These are phyloP conservation scores for Halesus radiatus DNA, from an alignment of 1,140 invertebrate species.

Conservation along the genomic window DNA sequence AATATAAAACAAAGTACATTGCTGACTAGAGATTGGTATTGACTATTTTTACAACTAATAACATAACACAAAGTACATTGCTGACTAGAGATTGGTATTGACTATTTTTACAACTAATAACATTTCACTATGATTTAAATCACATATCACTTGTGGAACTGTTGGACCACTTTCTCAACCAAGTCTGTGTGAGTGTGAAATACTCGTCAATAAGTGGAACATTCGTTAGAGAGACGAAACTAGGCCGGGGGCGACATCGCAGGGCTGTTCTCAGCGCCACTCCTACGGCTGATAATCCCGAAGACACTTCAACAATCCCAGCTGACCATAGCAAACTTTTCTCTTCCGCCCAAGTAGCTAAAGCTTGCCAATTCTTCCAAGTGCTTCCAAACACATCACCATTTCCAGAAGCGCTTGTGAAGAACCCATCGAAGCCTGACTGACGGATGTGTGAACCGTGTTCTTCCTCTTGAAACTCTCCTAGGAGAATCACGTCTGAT, in stretches of 20 bases:
- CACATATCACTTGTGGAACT: slow-evolving; percentile 22
- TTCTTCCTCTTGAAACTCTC: slow-evolving; percentile 50
- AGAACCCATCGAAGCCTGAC: slow-evolving; percentile 54
- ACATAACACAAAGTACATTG: too few relatives aligned
- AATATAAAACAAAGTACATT: too few relatives aligned
- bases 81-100: background rate
- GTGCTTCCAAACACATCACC: slow-evolving; percentile 51
- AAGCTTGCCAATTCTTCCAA: slow-evolving; percentile 55
- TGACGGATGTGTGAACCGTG: slow-evolving; percentile 48
- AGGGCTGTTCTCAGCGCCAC: slow-evolving; percentile 47
- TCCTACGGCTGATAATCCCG: slow-evolving; percentile 42
- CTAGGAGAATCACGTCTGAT: slow-evolving; percentile 45
- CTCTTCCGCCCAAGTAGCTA: slow-evolving; percentile 44
- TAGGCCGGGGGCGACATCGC: slow-evolving; percentile 32
- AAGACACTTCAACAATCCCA: slow-evolving; percentile 45
- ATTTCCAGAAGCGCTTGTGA: slow-evolving; percentile 47
- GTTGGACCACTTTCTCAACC: slow-evolving; percentile 47
- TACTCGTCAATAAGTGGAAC: slow-evolving; percentile 45
- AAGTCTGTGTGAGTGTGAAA: slow-evolving; percentile 43
- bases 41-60: too few relatives aligned
- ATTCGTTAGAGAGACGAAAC: slow-evolving; percentile 48
- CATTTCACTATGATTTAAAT: background rate
- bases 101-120: background rate
- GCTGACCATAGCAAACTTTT: slow-evolving; percentile 52
- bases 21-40: too few relatives aligned